Evolutionary conservation across 2,113 vertebrate species (phyloP).

Genomic region (Falcunculus frontatus): DNA sequence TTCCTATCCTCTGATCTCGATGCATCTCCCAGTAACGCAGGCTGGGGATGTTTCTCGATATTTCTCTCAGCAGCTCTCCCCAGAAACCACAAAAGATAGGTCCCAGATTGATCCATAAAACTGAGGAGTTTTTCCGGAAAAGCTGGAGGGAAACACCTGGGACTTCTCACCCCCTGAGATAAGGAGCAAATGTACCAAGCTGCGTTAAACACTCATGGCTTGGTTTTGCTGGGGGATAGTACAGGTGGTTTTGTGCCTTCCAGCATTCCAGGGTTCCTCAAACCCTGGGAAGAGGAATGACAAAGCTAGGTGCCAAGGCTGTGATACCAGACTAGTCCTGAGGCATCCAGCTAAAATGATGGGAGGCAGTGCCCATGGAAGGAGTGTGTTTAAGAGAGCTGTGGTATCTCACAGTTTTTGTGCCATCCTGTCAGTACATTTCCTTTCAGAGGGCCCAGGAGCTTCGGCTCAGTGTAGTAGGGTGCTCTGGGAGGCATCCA

Average conservation of each 20-base stretch:
- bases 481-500: not conserved
- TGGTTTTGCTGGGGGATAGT: not conserved
- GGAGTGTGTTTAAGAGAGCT: not conserved
- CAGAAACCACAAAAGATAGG: not conserved
- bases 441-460: not conserved
- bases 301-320: not conserved
- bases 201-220: not conserved
- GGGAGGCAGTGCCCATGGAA: not conserved
- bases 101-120: not conserved
- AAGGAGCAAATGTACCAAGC: not conserved
- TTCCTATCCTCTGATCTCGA: not conserved
- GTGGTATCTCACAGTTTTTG: not conserved
- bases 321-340: not conserved
- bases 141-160: accelerated
- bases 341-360: not conserved
- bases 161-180: not conserved
- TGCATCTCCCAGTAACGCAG: not conserved
- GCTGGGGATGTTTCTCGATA: not conserved
- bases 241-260: not conserved
- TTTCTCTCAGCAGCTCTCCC: not conserved
- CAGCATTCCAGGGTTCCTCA: not conserved
- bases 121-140: not conserved
- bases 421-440: not conserved
- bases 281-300: not conserved
- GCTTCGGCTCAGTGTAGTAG: not conserved